Evolutionary conservation across 2,113 vertebrate genomes (phyloP), one percentile per base, ranked within the genome.

Genomic region (Caloenas nicobarica): DNA sequence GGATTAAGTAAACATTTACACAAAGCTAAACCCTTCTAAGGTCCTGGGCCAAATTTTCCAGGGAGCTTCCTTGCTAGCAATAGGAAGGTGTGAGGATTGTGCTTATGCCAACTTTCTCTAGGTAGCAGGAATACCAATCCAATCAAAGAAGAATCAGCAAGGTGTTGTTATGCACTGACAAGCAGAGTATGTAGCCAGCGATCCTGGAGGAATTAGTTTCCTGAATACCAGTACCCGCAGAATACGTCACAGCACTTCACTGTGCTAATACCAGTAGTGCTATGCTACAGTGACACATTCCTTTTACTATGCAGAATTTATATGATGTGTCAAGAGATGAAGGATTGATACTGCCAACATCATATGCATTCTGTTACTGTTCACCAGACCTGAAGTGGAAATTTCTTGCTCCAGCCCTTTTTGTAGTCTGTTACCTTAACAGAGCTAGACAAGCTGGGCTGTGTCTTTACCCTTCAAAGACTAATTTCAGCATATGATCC

Each of bases 101-200:
- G 3, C 29, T 56, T 65, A 13, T 57, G 11, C 6, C 48, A 61
- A 4, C 12, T 86, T 92, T 80, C 38, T 79, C 33, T 60, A 82
- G 40, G 16, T 81, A 57, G 14, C 14, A 38, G 19, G 5, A 64
- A 12, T 14, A 74, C 33, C 25, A 69, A 8, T 36, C 40, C 54
- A 85, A 79, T 1, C 66, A 68, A 91, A 69, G 31, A 84, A 82
- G 69, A 91, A 81, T 92, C 64, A 92, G 86, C 72, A 94, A 95
- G 71, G 44, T 92, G 86, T 83, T 80, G 86, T 64, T 94, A 62
- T 84, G 50, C 28, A 48, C 64, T 46, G 88, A 44, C 46, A 89
- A 78, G 51, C 36, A 46, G 51, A 81, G 7, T 61, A 65, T 25
- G n/a, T 38, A 91, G 42, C 23, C 34, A 60, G 26, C 7, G 22